A percentile compares a stretch with the other conserved stretches of the same genome.
Conservation (phyloP, 2,888 invertebrate genomes). For the Pseudococcus viburni region DNA sequence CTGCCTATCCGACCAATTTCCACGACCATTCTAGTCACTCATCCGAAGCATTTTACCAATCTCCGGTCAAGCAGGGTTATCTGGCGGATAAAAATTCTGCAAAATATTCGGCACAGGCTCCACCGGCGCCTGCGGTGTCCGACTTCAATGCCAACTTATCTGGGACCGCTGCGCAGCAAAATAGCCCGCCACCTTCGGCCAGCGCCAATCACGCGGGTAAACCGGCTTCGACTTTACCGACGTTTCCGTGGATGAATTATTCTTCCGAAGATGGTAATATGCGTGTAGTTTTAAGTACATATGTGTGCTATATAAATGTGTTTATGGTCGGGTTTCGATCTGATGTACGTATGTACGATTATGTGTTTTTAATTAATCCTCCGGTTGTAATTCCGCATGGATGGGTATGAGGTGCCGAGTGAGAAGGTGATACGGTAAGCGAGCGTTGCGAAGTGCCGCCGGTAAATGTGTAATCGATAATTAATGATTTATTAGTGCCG, state of each 20-base stretch:
- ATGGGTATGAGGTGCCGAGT: slow-evolving; percentile 12
- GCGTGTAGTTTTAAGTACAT: not conserved
- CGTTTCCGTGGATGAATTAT: slow-evolving; percentile 63
- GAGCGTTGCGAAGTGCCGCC: slow-evolving; percentile 30
- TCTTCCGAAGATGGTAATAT: slow-evolving; percentile 65
- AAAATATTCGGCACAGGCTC: not conserved
- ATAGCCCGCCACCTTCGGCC: slow-evolving; percentile 2
- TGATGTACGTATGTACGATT: too few relatives aligned
- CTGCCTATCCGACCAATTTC: not conserved
- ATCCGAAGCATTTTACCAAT: not conserved
- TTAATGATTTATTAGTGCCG: slow-evolving; percentile 24
- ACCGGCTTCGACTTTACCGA: slow-evolving; percentile 54
- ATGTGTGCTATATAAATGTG: not conserved
- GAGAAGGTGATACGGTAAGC: slow-evolving; percentile 31
- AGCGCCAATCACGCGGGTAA: slow-evolving; percentile 35
- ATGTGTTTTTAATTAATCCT: not conserved
- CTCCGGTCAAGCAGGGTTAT: not conserved
- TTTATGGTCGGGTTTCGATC: too few relatives aligned
- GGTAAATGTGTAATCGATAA: slow-evolving; percentile 43
- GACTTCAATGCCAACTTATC: slow-evolving; percentile 52
- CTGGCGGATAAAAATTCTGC: not conserved
- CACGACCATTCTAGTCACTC: slow-evolving; percentile 17
- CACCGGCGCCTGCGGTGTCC: not conserved
- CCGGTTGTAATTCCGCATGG: not conserved
- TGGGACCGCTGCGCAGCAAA: not conserved